Evolutionary conservation across 2,888 invertebrate genomes (phyloP).

Genomic region (Tachina fera): DNA sequence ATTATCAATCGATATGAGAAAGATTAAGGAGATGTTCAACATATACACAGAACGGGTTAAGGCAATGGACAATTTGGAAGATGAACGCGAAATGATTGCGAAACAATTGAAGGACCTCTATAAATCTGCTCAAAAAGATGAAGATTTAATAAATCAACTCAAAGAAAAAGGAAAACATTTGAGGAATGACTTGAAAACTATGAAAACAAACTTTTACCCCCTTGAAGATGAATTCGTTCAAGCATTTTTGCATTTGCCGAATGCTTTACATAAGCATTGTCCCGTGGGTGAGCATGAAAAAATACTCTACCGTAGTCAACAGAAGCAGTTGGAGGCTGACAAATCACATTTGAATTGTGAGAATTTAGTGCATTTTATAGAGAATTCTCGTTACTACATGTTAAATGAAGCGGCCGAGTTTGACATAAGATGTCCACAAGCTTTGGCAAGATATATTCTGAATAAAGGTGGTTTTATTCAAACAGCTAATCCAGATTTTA

Average conservation of each 20-base stretch:
- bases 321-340: conserved; percentile 66
- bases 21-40: conserved; percentile 86
- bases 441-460: conserved; percentile 79
- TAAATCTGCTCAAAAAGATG: conserved; percentile 74
- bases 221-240: conserved; percentile 88
- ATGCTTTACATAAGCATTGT: conserved; percentile 86
- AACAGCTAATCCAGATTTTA: conserved; percentile 91
- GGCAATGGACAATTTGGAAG: conserved; percentile 84
- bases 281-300: conserved; percentile 82
- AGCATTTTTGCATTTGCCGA: conserved; percentile 88
- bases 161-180: conserved; percentile 85
- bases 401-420: conserved; percentile 88
- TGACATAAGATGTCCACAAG: conserved; percentile 84
- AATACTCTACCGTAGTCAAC: conserved; percentile 76
- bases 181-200: conserved; percentile 86
- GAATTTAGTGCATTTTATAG: conserved; percentile 78
- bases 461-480: conserved; percentile 85
- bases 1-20: conserved; percentile 84
- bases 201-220: conserved; percentile 87
- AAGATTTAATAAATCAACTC: conserved; percentile 83
- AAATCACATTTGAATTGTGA: conserved; percentile 79
- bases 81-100: conserved; percentile 84
- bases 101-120: conserved; percentile 83
- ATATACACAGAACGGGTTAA: conserved; percentile 85
- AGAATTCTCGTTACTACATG: conserved; percentile 86